Evolutionary conservation across 2,797 vertebrate species (phyloP).

Genomic region (Otus scops): DNA sequence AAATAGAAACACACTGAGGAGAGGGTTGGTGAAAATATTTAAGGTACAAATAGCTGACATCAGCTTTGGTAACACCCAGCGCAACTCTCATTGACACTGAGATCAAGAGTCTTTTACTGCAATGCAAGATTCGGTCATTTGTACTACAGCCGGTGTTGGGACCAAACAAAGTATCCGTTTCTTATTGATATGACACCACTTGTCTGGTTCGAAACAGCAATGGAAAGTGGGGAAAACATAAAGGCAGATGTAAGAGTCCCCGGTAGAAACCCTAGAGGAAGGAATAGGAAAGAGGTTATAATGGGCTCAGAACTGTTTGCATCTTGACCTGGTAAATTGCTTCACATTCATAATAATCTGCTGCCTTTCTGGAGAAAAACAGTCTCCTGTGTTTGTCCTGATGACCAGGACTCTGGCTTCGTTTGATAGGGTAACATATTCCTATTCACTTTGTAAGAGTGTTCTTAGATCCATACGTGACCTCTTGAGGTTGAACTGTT

Average conservation of each 20-base stretch:
- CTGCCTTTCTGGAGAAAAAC: neutral
- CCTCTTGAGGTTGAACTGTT: neutral
- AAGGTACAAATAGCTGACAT: neutral
- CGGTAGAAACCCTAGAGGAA: neutral
- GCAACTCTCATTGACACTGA: neutral
- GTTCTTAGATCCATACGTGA: accelerated
- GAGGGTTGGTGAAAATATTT: neutral
- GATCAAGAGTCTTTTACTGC: neutral
- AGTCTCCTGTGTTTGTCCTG: neutral
- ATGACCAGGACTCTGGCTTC: neutral
- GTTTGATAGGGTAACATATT: neutral
- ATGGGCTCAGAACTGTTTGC: neutral
- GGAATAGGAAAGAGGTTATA: neutral
- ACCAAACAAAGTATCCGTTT: neutral
- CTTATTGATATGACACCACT: neutral
- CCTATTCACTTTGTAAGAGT: neutral
- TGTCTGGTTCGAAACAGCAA: neutral
- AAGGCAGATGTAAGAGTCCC: neutral
- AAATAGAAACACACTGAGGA: neutral
- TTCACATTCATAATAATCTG: neutral
- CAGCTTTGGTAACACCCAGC: neutral
- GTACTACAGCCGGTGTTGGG: neutral
- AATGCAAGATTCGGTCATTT: neutral
- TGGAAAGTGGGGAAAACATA: neutral
- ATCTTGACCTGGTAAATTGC: neutral